Conservation (phyloP, 2,113 vertebrate species). For the Hyaena hyaena region DNA sequence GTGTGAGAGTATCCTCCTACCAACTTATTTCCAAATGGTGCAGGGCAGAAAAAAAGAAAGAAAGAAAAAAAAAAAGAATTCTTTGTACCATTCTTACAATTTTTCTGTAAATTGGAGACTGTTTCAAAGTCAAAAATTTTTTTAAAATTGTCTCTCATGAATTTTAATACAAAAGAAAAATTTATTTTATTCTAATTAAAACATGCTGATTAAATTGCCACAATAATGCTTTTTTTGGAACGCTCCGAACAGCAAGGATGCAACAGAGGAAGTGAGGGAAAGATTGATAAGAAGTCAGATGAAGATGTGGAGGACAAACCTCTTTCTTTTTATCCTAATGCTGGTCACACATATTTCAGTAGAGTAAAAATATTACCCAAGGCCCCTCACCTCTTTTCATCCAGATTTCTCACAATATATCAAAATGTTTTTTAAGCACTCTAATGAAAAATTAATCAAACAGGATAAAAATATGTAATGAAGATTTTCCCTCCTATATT, state of each 20-base stretch:
- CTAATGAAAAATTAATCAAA: background rate
- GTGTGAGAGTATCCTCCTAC: background rate
- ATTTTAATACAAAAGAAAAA: slow-evolving; percentile 18
- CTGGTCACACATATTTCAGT: background rate
- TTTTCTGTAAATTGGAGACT: background rate
- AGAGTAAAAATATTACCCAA: background rate
- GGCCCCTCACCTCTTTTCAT: background rate
- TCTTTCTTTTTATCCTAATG: background rate
- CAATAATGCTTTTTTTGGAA: background rate
- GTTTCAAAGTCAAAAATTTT: background rate
- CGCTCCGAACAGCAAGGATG: background rate
- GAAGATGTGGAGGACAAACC: background rate
- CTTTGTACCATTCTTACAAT: background rate
- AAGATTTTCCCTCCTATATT: background rate
- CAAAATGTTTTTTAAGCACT: background rate
- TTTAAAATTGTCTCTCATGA: background rate
- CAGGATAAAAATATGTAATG: background rate
- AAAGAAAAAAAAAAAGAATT: background rate
- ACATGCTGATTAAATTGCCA: background rate
- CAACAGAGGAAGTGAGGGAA: background rate
- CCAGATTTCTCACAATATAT: background rate
- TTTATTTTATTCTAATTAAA: background rate
- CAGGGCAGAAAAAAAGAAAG: background rate
- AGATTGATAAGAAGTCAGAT: background rate
- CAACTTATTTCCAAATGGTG: background rate